Percentiles rank a stretch among this genome's conserved stretches.
Evolutionary conservation across 2,797 vertebrate genomes (phyloP).

Genomic region (Sparidentex hasta): DNA sequence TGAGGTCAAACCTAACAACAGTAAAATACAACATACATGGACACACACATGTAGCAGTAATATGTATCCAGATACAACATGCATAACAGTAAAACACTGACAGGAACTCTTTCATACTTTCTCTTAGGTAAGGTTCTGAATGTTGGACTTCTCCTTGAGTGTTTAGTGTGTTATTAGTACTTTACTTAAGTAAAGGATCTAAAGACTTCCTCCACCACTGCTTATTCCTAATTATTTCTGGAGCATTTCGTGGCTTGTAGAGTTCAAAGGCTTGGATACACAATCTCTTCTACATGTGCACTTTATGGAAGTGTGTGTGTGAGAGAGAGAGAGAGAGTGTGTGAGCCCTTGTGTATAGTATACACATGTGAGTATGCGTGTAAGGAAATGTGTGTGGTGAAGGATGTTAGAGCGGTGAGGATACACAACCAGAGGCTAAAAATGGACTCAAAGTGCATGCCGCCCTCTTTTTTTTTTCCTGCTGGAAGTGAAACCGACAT

Average conservation of each 20-base stretch:
- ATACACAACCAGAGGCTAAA: conserved; percentile 64
- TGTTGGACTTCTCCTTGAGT: no score
- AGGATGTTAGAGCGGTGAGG: conserved; percentile 46
- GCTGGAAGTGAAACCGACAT: conserved; percentile 67
- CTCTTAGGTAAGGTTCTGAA: no score
- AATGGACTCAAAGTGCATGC: conserved; percentile 75
- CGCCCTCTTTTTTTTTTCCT: conserved; percentile 32
- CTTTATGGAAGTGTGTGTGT: not conserved
- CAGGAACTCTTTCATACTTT: no score
- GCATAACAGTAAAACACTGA: no score
- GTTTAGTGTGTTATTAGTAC: no score
- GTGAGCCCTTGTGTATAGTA: conserved; percentile 7
- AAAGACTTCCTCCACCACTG: not conserved
- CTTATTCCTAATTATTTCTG: conserved; percentile 32
- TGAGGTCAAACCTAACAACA: no score
- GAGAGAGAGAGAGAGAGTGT: not conserved
- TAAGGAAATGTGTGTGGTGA: conserved; percentile 5
- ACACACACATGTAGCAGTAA: no score
- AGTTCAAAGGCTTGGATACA: conserved; percentile 42
- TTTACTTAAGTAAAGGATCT: not conserved
- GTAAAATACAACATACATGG: no score
- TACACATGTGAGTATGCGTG: conserved; percentile 24
- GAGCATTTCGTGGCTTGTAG: conserved; percentile 23
- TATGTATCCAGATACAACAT: no score
- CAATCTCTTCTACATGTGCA: conserved; percentile 16